These are phyloP conservation scores for Quadriops clusia DNA, from an alignment of 2,888 invertebrate genomes.

Conservation along the genomic window DNA sequence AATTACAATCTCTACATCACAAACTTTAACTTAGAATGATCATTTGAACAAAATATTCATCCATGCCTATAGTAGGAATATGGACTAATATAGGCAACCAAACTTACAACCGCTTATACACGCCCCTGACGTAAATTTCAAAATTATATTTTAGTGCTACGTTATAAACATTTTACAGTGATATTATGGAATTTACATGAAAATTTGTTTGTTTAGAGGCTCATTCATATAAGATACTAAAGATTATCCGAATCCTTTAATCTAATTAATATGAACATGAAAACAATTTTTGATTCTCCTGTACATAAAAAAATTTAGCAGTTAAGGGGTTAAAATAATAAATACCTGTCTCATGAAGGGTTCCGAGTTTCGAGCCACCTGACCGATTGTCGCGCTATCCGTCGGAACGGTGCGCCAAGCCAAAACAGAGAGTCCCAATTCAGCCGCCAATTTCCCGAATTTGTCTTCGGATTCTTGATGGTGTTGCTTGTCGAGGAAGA, in stretches of 20 bases:
- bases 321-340: background rate
- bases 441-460: slow-evolving; percentile 70
- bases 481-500: slow-evolving; percentile 80
- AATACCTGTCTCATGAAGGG: slow-evolving; percentile 90
- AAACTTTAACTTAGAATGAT: too few species aligned
- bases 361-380: slow-evolving; percentile 87
- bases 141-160: too few species aligned
- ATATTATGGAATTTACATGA: too few species aligned
- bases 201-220: too few species aligned
- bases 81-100: too few species aligned
- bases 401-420: slow-evolving; percentile 93
- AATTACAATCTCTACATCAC: too few species aligned
- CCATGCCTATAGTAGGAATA: too few species aligned
- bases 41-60: too few species aligned
- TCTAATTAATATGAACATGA: background rate
- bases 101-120: too few species aligned
- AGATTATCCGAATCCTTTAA: slow-evolving; percentile 11
- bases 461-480: slow-evolving; percentile 68
- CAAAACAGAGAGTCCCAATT: slow-evolving; percentile 69
- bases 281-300: background rate
- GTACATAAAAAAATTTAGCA: background rate
- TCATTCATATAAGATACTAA: too few species aligned
- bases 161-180: too few species aligned
- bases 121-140: too few species aligned
- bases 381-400: slow-evolving; percentile 73